Percentiles rank a stretch among this genome's conserved stretches.
Conservation (phyloP, 2,888 invertebrate species). For the Beris chalybata region DNA sequence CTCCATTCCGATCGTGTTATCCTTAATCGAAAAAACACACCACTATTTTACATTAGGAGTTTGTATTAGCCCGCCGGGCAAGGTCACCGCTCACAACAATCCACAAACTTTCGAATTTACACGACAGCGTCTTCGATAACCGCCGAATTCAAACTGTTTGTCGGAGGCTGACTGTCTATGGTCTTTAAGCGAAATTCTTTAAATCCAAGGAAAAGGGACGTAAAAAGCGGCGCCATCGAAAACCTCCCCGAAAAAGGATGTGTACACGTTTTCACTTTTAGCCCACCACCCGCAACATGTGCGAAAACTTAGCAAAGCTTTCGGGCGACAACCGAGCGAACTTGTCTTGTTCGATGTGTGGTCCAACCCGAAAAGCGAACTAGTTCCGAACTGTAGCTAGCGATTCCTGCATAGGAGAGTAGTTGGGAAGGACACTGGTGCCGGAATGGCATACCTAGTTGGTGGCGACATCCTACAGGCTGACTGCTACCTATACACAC, state of each 20-base stretch:
- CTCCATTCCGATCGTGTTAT: too few relatives aligned
- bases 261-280: conserved; percentile 6
- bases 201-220: conserved; percentile 25
- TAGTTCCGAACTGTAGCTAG: background rate
- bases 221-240: conserved; percentile 26
- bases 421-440: conserved; percentile 15
- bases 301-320: conserved; percentile 7
- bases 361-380: background rate
- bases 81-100: too few relatives aligned
- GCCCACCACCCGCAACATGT: conserved; percentile 23
- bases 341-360: background rate
- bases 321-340: background rate
- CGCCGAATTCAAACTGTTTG: conserved; percentile 23
- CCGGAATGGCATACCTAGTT: background rate
- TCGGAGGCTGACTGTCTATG: conserved; percentile 28
- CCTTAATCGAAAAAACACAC: too few relatives aligned
- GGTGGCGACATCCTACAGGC: background rate
- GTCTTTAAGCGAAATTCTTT: conserved; percentile 22
- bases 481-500: too few relatives aligned
- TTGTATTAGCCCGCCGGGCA: too few relatives aligned
- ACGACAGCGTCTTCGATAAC: conserved; percentile 16
- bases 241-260: conserved; percentile 17
- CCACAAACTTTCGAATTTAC: background rate
- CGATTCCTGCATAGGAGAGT: conserved; percentile 4
- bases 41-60: too few relatives aligned